Percentiles rank a stretch among this genome's conserved stretches.
Evolutionary conservation across 2,113 vertebrate genomes (phyloP).

Genomic region (Varanus salvator): DNA sequence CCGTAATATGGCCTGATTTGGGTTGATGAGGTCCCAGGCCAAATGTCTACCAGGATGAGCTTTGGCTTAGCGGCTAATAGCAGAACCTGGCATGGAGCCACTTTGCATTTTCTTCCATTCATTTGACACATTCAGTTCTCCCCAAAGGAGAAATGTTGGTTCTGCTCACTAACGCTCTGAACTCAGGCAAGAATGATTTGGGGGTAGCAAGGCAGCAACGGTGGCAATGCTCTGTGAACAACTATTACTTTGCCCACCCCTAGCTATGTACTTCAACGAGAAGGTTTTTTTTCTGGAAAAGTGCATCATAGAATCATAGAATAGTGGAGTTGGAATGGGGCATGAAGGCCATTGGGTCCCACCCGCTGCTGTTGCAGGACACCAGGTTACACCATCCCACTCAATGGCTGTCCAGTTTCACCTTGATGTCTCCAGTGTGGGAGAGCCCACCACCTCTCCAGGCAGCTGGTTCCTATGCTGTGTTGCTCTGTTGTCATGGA

Average conservation of each 20-base stretch:
- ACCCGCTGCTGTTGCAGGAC: too few relatives aligned
- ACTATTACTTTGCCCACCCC: background rate
- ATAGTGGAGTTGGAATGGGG: too few relatives aligned
- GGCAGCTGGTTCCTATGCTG: too few relatives aligned
- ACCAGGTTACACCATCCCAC: too few relatives aligned
- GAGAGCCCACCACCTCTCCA: too few relatives aligned
- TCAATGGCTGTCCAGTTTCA: too few relatives aligned
- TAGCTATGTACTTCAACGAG: too few relatives aligned
- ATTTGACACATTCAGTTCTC: background rate
- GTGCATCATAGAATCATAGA: too few relatives aligned
- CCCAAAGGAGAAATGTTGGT: slow-evolving; percentile 13
- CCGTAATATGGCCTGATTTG: slow-evolving; percentile 16
- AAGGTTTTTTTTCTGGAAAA: background rate
- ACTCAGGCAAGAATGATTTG: slow-evolving; percentile 30
- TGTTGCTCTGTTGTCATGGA: too few relatives aligned
- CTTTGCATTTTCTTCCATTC: background rate
- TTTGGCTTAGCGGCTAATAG: background rate
- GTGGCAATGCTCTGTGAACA: background rate
- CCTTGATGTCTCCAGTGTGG: too few relatives aligned
- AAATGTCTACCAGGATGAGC: slow-evolving; percentile 33
- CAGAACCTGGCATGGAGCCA: slow-evolving; percentile 35
- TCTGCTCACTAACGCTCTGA: background rate
- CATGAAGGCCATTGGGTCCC: too few relatives aligned
- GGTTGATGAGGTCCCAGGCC: slow-evolving; percentile 27
- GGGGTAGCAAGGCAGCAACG: background rate